Percentiles rank a stretch among this genome's conserved stretches.
Conservation (phyloP, 2,797 vertebrate genomes). For the Falco naumanni region DNA sequence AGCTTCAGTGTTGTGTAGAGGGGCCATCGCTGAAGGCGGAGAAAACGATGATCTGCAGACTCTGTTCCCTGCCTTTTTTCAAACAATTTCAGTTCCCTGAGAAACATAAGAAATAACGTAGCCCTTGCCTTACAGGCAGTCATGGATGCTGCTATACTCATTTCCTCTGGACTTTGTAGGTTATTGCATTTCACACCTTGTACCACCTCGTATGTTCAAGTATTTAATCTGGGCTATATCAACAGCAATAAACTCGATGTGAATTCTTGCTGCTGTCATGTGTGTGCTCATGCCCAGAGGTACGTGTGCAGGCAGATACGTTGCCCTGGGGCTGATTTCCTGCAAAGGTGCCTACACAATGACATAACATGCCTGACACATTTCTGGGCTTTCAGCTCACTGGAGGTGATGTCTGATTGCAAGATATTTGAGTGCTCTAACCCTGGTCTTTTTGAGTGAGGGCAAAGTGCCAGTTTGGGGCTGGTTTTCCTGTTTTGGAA, state of each 20-base stretch:
- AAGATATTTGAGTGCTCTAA: not conserved
- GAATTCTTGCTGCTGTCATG: not conserved
- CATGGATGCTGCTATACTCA: not conserved
- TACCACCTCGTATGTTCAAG: fast-evolving
- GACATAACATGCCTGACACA: not conserved
- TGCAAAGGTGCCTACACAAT: not conserved
- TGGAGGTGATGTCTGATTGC: not conserved
- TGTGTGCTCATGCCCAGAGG: not conserved
- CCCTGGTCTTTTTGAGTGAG: not conserved
- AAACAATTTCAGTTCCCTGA: not conserved
- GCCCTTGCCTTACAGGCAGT: not conserved
- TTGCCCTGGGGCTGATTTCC: not conserved
- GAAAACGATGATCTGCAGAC: not conserved
- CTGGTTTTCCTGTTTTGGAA: not conserved
- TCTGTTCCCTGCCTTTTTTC: not conserved
- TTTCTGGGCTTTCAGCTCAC: not conserved
- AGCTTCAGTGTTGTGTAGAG: not conserved
- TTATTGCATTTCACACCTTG: not conserved
- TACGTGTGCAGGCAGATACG: not conserved
- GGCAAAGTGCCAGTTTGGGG: not conserved
- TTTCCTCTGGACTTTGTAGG: not conserved
- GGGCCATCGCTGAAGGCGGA: not conserved
- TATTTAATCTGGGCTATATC: not conserved
- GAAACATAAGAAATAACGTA: not conserved
- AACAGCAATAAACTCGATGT: not conserved